These are phyloP conservation scores for Cephalopholis sonnerati DNA, from an alignment of 2,113 vertebrate species.

Conservation along the genomic window DNA sequence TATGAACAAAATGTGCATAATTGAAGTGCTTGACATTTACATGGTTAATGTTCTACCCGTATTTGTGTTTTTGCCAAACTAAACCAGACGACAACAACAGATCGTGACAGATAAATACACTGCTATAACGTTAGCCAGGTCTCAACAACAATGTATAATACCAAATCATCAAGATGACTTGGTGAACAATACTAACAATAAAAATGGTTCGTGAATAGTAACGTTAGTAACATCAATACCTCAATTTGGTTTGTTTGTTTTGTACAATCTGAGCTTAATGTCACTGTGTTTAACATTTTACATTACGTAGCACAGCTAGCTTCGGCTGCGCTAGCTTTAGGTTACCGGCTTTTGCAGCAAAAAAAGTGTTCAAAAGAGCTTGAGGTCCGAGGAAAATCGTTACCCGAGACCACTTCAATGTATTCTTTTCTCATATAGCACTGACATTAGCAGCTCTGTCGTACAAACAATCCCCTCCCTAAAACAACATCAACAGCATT, in stretches of 20 bases:
- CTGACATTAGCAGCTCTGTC: conserved; percentile 43
- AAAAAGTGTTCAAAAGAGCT: conserved; percentile 16
- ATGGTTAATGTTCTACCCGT: background rate
- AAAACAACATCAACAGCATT: conserved; percentile 38
- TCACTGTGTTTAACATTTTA: background rate
- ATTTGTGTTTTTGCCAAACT: background rate
- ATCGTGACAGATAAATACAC: no score
- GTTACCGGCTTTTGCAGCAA: background rate
- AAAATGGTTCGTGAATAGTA: background rate
- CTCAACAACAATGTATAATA: background rate
- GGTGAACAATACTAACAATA: background rate
- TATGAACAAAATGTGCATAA: background rate
- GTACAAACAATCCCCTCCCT: conserved; percentile 39
- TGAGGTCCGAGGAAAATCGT: background rate
- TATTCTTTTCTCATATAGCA: conserved; percentile 1
- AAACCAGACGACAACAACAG: background rate
- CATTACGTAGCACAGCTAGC: background rate
- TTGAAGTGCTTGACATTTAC: background rate
- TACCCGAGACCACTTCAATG: background rate
- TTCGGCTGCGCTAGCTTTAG: background rate
- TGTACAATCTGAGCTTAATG: background rate
- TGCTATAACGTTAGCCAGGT: background rate
- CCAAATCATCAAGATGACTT: background rate
- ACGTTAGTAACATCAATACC: background rate
- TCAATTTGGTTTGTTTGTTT: background rate